Evolutionary conservation across 2,888 invertebrate species (phyloP).

Genomic region (Caenorhabditis sp.): DNA sequence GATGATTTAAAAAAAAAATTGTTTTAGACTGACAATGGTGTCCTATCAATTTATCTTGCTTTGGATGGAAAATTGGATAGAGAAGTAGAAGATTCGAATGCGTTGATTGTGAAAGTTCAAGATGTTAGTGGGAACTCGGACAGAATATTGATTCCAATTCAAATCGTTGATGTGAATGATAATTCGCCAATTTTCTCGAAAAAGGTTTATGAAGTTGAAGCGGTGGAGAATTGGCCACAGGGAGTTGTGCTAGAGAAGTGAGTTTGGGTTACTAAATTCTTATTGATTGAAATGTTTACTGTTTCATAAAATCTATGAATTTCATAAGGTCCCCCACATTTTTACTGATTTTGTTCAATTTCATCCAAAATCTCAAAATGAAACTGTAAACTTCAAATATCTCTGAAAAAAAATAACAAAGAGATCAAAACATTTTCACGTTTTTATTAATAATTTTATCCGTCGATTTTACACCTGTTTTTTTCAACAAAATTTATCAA

Average conservation of each 20-base stretch:
- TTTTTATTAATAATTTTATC: too few relatives aligned
- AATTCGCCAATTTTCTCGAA: constrained; percentile 53
- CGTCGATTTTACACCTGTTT: too few relatives aligned
- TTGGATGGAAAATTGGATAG: constrained; percentile 32
- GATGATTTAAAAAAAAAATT: neutral
- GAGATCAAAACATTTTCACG: too few relatives aligned
- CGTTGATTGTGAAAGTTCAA: constrained; percentile 34
- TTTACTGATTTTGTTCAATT: too few relatives aligned
- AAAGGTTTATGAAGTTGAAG: constrained; percentile 46
- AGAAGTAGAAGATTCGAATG: constrained; percentile 25
- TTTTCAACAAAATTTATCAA: too few relatives aligned
- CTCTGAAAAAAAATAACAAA: too few relatives aligned
- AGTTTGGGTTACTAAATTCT: too few relatives aligned
- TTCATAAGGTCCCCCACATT: too few relatives aligned
- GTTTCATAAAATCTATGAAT: too few relatives aligned
- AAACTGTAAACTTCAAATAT: too few relatives aligned
- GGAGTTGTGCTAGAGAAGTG: constrained; percentile 40
- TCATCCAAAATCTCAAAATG: too few relatives aligned
- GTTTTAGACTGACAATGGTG: constrained; percentile 11
- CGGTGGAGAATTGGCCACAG: constrained; percentile 56
- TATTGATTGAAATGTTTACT: too few relatives aligned
- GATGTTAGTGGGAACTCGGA: constrained; percentile 48
- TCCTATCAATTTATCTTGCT: constrained; percentile 14
- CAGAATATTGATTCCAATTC: constrained; percentile 32
- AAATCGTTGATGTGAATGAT: constrained; percentile 62